phyloP scores from a whole-genome alignment of 2,888 invertebrate species.

The Metalampra italica region DNA sequence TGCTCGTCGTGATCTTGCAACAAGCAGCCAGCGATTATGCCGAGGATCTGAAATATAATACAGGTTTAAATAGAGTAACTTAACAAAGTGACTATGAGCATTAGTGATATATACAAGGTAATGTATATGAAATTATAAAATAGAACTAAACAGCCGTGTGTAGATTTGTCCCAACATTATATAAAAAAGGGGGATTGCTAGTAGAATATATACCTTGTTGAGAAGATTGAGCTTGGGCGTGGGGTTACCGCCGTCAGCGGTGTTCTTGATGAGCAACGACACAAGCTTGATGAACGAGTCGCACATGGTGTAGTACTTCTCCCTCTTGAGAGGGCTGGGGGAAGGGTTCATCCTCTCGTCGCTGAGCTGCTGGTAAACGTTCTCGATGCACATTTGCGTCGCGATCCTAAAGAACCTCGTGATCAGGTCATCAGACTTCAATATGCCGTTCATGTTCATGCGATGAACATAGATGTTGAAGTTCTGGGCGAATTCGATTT shows the following conservation, averaged over 20 bases:
- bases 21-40: constrained; percentile 96
- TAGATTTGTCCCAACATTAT: too few species aligned
- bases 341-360: constrained; percentile 84
- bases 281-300: constrained; percentile 97
- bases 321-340: constrained; percentile 81
- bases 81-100: too few species aligned
- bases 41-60: constrained; percentile 77
- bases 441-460: constrained; percentile 93
- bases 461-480: constrained; percentile 96
- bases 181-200: too few species aligned
- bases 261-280: constrained; percentile 95
- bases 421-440: constrained; percentile 98
- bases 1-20: constrained; percentile 97
- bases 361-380: constrained; percentile 90
- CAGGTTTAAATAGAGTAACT: not conserved
- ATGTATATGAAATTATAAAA: too few species aligned
- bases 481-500: constrained; percentile 92
- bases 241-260: constrained; percentile 93
- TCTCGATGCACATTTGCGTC: constrained; percentile 97
- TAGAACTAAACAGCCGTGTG: too few species aligned
- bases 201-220: constrained; percentile 84
- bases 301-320: constrained; percentile 96
- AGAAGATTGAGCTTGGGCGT: constrained; percentile 97
- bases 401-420: constrained; percentile 98
- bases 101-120: too few species aligned